Base-by-base conservation (phyloP, 2,113 vertebrate species). In the Callionymus lyra region DNA sequence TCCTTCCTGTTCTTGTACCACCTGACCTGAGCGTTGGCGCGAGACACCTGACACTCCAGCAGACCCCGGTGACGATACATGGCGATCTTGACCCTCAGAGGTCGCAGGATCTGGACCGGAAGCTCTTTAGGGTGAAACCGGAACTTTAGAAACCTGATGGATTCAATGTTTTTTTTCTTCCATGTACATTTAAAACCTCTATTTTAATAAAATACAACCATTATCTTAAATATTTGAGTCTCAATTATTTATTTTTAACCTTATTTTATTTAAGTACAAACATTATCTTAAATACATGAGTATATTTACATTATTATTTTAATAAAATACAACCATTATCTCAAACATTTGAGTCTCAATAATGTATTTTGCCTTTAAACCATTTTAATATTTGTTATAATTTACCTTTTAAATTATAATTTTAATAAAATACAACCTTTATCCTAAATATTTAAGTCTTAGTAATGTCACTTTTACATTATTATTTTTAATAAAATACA, bases 41-140 rank as follows among this genome's bases (percentile, higher is more conserved):
- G 82, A 0, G 95, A 98, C 43, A 98, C 84, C 59, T 94, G 91
- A 82, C 95, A 98, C 79, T 98, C 95, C 12, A 98, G 84, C 47
- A 97, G 41, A 0, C 89, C 91, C 0, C 90, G 71, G 47, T 94
- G 90, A 38, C 70, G 91, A 66, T 97, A 93, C 53, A 98, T 90
- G 8, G 89, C 93, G 0, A 93, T 91, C 76, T 97, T 98, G 35
- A 94, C 91, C 47, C 88, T 64, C 31, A 98, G 70, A 0, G 89
- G 93, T 37, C 91, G 94, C 17, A 89, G 51, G 14, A 98, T 87
- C 61, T 87, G 84, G 4, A 95, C 91, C 0, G 95, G 93, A 15
- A 94, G 86, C 61, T 96, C 93, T 98, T 44, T 12, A 10, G 34
- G 16, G 38, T 18, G 27, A 9, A 31, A 31, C n/a, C n/a, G n/a